Percentiles rank a stretch among this genome's conserved stretches.
phyloP scores from a whole-genome alignment of 1,140 invertebrate species.

The Cephus cinctus region DNA sequence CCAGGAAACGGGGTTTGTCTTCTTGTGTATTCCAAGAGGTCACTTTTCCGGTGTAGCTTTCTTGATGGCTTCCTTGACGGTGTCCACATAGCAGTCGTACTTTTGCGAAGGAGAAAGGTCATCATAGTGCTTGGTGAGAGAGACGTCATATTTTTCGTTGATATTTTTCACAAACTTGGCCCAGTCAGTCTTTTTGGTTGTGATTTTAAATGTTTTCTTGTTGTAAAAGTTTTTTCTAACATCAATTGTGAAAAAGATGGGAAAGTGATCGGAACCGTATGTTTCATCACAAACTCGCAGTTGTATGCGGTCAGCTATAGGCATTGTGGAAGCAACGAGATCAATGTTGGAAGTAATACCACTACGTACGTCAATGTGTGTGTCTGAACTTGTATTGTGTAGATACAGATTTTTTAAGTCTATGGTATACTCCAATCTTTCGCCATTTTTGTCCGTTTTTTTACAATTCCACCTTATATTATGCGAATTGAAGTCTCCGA shows the following conservation, averaged over 20 bases:
- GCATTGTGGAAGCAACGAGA: too few relatives aligned
- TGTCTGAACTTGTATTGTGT: neutral
- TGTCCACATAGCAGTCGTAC: neutral
- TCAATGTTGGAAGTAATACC: too few relatives aligned
- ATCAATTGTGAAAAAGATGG: neutral
- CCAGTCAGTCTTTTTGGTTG: slow-evolving; percentile 2
- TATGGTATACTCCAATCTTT: neutral
- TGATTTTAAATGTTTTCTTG: neutral
- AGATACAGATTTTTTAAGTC: neutral
- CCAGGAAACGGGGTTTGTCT: slow-evolving; percentile 7
- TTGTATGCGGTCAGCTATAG: too few relatives aligned
- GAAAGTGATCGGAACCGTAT: slow-evolving; percentile 8
- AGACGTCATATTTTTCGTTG: neutral
- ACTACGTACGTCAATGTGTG: neutral
- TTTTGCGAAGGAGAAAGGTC: neutral
- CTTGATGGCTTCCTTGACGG: neutral
- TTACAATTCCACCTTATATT: slow-evolving; percentile 10
- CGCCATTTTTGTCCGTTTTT: slow-evolving; percentile 3
- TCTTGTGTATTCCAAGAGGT: neutral
- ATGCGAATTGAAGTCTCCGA: slow-evolving; percentile 14
- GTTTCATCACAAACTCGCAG: slow-evolving; percentile 2
- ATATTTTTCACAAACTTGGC: neutral
- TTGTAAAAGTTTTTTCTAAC: neutral
- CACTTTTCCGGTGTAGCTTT: neutral
- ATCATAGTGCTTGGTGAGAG: neutral